Evolutionary conservation across 2,797 vertebrate genomes (phyloP).

Genomic region (Pogoniulus pusillus): DNA sequence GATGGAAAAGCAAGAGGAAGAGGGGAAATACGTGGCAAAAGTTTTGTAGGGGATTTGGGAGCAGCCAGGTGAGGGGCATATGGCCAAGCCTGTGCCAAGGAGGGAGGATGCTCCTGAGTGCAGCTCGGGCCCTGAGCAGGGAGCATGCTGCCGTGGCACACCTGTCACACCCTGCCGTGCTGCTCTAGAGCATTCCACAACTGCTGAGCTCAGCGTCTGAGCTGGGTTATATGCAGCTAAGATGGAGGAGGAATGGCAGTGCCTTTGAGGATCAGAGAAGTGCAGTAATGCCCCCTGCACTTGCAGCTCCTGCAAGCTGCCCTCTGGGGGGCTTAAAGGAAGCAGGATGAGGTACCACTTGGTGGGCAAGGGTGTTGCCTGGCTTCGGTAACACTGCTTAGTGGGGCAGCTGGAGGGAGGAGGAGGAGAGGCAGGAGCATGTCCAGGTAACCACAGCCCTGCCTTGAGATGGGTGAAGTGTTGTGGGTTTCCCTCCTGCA

Average conservation of each 20-base stretch:
- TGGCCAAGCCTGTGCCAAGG: accelerated
- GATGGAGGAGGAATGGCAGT: background rate
- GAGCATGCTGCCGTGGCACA: background rate
- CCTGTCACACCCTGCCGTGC: background rate
- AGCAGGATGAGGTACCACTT: background rate
- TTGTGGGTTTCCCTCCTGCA: accelerated
- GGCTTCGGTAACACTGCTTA: accelerated
- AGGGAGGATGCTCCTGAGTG: background rate
- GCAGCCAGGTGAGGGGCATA: background rate
- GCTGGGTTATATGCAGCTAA: slow-evolving; percentile 65
- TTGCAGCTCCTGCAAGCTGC: no score
- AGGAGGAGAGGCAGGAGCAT: background rate
- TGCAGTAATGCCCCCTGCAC: no score
- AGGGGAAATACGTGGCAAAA: background rate
- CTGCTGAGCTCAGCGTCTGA: slow-evolving; percentile 68
- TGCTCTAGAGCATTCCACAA: accelerated
- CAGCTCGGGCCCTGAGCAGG: background rate
- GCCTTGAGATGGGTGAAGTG: accelerated
- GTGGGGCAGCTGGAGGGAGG: background rate
- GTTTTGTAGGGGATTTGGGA: background rate
- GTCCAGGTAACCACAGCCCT: background rate
- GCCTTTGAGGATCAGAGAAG: background rate
- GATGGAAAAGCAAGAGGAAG: background rate
- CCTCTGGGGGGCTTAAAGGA: background rate
- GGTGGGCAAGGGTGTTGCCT: accelerated